Conservation (phyloP, 1,140 invertebrate species). For the Pteromalus puparum region DNA sequence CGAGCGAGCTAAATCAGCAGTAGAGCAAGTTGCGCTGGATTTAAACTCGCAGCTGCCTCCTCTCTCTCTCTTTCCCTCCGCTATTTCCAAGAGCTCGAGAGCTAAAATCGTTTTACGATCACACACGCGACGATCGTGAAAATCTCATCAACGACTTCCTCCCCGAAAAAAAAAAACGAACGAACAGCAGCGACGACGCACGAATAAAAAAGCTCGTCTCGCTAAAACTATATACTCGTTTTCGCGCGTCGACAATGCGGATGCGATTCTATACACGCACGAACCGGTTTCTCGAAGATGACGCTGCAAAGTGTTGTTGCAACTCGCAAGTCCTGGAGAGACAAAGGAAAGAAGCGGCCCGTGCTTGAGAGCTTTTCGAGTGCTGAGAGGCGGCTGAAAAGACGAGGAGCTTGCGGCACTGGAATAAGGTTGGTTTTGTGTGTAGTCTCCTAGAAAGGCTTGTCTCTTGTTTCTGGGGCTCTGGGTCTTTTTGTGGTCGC, state of each 20-base stretch:
- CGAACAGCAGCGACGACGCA: too few relatives aligned
- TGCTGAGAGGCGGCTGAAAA: too few relatives aligned
- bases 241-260: slow-evolving; percentile 5
- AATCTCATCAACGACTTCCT: slow-evolving; percentile 37
- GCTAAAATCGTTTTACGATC: slow-evolving; percentile 41
- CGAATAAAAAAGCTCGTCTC: neutral
- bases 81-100: neutral
- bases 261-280: slow-evolving; percentile 19
- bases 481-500: too few relatives aligned
- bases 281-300: slow-evolving; percentile 28
- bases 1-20: neutral
- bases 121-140: slow-evolving; percentile 37
- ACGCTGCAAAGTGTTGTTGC: too few relatives aligned
- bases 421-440: too few relatives aligned
- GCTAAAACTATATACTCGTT: slow-evolving; percentile 35
- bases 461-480: too few relatives aligned
- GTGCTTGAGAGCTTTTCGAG: neutral
- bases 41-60: too few relatives aligned
- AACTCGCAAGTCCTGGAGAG: too few relatives aligned
- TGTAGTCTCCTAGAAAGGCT: too few relatives aligned
- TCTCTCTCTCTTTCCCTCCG: neutral
- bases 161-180: neutral
- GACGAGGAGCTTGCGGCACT: too few relatives aligned
- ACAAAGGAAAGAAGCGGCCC: neutral
- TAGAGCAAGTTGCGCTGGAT: too few relatives aligned